These are phyloP conservation scores for Lota lota DNA, from an alignment of 2,113 vertebrate species.

Conservation along the genomic window DNA sequence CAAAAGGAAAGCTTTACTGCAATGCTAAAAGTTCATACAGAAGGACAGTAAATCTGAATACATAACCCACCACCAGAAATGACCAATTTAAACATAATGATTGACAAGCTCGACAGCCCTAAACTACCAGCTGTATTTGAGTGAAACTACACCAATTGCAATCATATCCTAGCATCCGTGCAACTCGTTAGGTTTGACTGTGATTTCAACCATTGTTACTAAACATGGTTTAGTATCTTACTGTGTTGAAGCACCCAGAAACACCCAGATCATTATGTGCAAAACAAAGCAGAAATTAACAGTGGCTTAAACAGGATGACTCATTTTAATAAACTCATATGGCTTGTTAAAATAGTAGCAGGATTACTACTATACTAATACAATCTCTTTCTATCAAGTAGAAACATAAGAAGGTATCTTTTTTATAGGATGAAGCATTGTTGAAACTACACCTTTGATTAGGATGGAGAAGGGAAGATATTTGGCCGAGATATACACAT, in stretches of 20 bases:
- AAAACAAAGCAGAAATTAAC: constrained; percentile 34
- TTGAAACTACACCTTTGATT: constrained; percentile 22
- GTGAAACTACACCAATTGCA: neutral
- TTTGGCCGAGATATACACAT: constrained; percentile 44
- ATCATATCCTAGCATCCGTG: neutral
- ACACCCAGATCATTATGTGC: constrained; percentile 29
- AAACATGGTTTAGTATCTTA: neutral
- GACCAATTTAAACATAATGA: too few relatives aligned
- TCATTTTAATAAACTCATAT: constrained; percentile 6
- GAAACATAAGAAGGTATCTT: constrained; percentile 38
- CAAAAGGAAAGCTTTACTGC: constrained; percentile 12
- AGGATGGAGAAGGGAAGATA: neutral
- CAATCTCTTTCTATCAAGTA: constrained; percentile 12
- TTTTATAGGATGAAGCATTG: constrained; percentile 3
- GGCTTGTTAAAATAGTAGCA: neutral
- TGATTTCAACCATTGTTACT: too few relatives aligned
- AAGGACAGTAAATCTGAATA: constrained; percentile 2
- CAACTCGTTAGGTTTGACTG: too few relatives aligned
- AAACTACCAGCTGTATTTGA: too few relatives aligned
- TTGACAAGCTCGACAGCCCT: too few relatives aligned
- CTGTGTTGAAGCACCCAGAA: neutral
- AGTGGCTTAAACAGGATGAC: constrained; percentile 9
- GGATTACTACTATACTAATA: too few relatives aligned
- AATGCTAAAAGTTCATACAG: constrained; percentile 1
- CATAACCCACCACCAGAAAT: constrained; percentile 44